Evolutionary conservation across 2,797 vertebrate genomes (phyloP), one percentile per base, ranked within the genome.

Genomic region (Sibirionetta formosa): DNA sequence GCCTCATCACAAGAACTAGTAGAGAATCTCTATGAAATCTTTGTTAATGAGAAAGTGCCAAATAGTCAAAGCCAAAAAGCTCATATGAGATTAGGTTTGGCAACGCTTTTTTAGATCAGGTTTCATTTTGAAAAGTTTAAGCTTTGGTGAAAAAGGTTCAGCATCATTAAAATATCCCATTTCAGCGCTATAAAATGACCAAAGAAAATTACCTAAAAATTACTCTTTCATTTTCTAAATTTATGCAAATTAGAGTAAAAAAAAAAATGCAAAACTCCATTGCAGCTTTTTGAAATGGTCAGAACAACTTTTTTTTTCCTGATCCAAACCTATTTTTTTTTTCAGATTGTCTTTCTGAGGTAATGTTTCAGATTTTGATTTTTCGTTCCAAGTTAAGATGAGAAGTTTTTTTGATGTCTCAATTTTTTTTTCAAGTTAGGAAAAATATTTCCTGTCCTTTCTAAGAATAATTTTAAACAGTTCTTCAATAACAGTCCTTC

Each of bases 111-210:
- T 72, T 46, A 66, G 54, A 76, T 60, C 83, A 66, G 9, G 24
- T 91, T 94, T 82, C 60, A 57, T 56, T 80, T 70, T 73, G 15
- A 83, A 82, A 94, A 86, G 40, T n/a, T 86, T 83, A 82, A 84
- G 17, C 26, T 94, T 77, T 71, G 31, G 26, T 18, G 22, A 36
- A 91, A 70, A 79, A 70, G 5, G 5, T 48, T 82, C 24, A 58
- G 46, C 81, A 68, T 65, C 29, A 50, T 77, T 90, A 76, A 88
- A 90, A 79, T 60, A 90, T 71, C 44, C 31, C 15, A 64, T 77
- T 94, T 93, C 82, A 77, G 23, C 13, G 12, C 18, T 71, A 38
- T 54, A 70, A 91, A 89, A 70, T 77, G 14, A 60, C 23, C 16
- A 56, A 78, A 57, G 6, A 77, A 91, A 77, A 51, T 50, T 17